These are phyloP conservation scores for Alosa sapidissima DNA, from an alignment of 2,797 vertebrate species.

Conservation along the genomic window DNA sequence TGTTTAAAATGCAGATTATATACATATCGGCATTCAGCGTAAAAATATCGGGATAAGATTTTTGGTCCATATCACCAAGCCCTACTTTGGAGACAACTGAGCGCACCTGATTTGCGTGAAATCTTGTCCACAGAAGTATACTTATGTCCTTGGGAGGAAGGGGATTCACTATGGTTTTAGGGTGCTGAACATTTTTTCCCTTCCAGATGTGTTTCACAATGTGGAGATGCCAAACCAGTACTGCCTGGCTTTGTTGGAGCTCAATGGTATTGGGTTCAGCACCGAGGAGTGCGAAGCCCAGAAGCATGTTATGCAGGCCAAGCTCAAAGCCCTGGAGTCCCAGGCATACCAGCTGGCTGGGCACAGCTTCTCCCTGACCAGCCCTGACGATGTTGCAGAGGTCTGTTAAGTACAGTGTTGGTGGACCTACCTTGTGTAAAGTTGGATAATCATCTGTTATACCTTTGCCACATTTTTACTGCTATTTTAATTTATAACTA, in stretches of 20 bases:
- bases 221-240: conserved; percentile 94
- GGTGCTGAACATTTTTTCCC: not conserved
- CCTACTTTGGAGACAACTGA: too few species aligned
- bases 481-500: not conserved
- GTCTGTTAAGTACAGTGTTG: conserved; percentile 60
- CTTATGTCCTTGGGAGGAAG: too few species aligned
- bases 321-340: conserved; percentile 83
- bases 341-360: conserved; percentile 87
- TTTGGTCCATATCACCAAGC: too few species aligned
- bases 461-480: too few species aligned
- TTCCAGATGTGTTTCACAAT: conserved; percentile 80
- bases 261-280: conserved; percentile 96
- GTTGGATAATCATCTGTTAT: too few species aligned
- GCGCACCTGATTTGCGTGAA: too few species aligned
- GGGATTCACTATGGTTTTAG: not conserved
- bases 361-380: conserved; percentile 93
- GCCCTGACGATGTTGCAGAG: conserved; percentile 91
- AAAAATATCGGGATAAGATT: too few species aligned
- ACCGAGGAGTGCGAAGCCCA: conserved; percentile 85
- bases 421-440: not conserved
- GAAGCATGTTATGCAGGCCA: conserved; percentile 93
- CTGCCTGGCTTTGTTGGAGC: conserved; percentile 89
- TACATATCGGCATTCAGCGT: too few species aligned
- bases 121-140: too few species aligned
- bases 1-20: too few species aligned